phyloP scores from a whole-genome alignment of 2,888 invertebrate species.

The Ischnus inquisitorius region DNA sequence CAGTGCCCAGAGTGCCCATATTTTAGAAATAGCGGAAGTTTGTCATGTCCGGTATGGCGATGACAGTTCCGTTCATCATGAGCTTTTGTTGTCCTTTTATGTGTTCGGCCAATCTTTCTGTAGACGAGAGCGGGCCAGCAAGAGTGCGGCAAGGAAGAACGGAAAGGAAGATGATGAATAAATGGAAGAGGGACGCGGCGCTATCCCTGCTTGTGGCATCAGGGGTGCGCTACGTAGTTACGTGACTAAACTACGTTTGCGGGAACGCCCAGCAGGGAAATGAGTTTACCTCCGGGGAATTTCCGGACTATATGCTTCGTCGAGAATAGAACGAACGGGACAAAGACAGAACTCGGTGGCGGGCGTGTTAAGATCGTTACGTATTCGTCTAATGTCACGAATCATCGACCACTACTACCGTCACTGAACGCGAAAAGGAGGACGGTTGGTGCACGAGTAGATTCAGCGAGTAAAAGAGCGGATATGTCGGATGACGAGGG shows the following conservation, averaged over 20 bases:
- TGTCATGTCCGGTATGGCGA: conserved; percentile 83
- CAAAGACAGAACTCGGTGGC: conserved; percentile 20
- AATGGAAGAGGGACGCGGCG: conserved; percentile 33
- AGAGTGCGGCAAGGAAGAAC: conserved; percentile 28
- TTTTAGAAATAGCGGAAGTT: conserved; percentile 76
- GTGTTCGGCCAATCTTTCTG: conserved; percentile 24
- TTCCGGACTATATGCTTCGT: conserved; percentile 50
- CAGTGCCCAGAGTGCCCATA: conserved; percentile 1
- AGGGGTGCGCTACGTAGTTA: conserved; percentile 73
- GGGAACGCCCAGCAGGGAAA: conserved; percentile 72
- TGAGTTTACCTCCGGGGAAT: conserved; percentile 75
- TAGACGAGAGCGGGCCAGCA: neutral
- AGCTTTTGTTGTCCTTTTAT: conserved; percentile 73
- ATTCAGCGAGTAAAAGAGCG: neutral
- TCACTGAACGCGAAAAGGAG: neutral
- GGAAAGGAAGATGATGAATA: conserved; percentile 54
- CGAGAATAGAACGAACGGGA: conserved; percentile 49
- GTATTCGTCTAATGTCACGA: conserved; percentile 65
- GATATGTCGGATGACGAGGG: neutral
- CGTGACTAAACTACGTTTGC: conserved; percentile 82
- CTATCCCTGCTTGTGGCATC: conserved; percentile 27
- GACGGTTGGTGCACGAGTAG: neutral
- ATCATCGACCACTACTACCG: conserved; percentile 55
- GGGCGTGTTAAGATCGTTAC: conserved; percentile 57
- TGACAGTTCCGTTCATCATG: conserved; percentile 82